Evolutionary conservation across 2,113 vertebrate genomes (phyloP).

Genomic region (Corvus hawaiiensis): DNA sequence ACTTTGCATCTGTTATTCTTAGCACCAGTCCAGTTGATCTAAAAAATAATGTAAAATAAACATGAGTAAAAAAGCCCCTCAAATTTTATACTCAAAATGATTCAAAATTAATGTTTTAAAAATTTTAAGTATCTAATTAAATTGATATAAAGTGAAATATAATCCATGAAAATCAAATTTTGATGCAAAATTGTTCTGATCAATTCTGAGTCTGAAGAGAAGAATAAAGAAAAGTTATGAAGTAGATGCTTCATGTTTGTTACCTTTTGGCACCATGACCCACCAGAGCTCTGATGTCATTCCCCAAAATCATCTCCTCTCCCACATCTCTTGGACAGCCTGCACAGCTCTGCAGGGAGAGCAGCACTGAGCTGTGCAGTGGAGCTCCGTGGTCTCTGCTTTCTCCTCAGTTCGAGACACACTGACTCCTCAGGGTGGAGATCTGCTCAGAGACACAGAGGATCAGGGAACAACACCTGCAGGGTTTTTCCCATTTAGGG

Average conservation of each 20-base stretch:
- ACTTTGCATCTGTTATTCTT: slow-evolving; percentile 37
- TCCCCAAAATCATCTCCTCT: background rate
- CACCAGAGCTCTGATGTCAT: background rate
- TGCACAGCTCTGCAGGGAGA: background rate
- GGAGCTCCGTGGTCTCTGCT: background rate
- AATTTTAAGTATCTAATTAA: background rate
- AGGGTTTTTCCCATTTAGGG: background rate
- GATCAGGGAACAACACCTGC: background rate
- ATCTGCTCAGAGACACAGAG: background rate
- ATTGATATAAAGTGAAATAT: background rate
- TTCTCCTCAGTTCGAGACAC: background rate
- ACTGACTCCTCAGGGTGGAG: background rate
- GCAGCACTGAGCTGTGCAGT: background rate
- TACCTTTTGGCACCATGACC: background rate
- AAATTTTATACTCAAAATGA: background rate
- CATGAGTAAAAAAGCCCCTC: background rate
- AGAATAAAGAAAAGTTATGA: background rate
- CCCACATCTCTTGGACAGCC: background rate
- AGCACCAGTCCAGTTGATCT: background rate
- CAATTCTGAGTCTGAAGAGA: background rate
- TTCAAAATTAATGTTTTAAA: background rate
- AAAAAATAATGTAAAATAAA: background rate
- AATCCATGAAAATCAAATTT: background rate
- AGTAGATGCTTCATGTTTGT: background rate
- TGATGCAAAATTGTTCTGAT: background rate